Base-by-base conservation (phyloP, 2,113 vertebrate genomes). In the Pseudonaja textilis region DNA sequence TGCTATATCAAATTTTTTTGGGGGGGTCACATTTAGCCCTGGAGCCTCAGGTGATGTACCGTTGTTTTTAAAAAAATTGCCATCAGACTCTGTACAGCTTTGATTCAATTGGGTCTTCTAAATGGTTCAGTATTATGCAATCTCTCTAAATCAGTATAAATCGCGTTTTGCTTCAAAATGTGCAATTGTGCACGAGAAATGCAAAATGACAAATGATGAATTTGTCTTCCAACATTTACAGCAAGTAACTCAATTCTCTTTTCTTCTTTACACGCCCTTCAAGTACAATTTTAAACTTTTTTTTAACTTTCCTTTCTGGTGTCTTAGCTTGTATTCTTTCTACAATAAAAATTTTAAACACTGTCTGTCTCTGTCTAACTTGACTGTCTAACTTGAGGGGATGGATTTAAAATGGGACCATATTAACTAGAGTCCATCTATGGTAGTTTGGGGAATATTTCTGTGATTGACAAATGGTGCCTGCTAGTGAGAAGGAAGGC, bases 161-260 rank as follows among this genome's bases (percentile, higher is more conserved):
- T 87, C 90, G 20, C 93, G 39, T 39, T 8, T 93, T 93, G 95
- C 93, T 93, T 95, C 64, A 90, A 90, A 92, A 16, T 92, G 95
- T 90, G 64, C 93, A 93, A 0, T 96, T 96, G 95, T 93, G 64
- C 93, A 89, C 16, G 12, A 61, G 69, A 92, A 95, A 56, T 69
- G 91, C 93, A 54, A 81, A 81, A 39, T 94, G 92, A 94, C 95
- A 95, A 96, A 93, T 89, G 45, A 87, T 90, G 92, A 55, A 95
- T 91, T 91, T 95, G 25, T 93, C 91, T 93, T 94, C 54, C 47
- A 54, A 50, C 34, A 94, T 47, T 39, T 90, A 29, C 55, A 54
- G 91, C 91, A 87, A 95, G 91, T 89, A 93, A 34, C 14, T 25
- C 91, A 87, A 85, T 94, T 93, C 89, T 93, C 87, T 90, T 90